Percentiles rank a stretch among this genome's conserved stretches.
These are phyloP conservation scores for Acanthosepion pharaonis DNA, from an alignment of 2,888 invertebrate genomes.

Conservation along the genomic window DNA sequence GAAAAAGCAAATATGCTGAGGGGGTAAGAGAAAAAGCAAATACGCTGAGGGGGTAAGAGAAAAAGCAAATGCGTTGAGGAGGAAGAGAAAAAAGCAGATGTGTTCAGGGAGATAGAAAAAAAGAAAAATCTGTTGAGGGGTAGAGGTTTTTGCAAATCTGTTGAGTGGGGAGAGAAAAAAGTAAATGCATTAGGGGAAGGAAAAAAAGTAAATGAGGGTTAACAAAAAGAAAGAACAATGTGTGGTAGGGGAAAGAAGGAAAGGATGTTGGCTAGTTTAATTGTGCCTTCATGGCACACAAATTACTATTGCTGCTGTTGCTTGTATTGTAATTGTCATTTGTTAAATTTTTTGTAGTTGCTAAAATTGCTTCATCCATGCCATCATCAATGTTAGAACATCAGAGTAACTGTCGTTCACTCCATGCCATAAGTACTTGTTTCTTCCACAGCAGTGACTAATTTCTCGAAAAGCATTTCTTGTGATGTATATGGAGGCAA, in stretches of 20 bases:
- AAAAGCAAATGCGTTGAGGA: no score
- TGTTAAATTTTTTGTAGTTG: neutral
- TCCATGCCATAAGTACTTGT: conserved; percentile 97
- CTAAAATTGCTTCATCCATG: neutral
- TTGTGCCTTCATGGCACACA: neutral
- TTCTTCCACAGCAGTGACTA: conserved; percentile 93
- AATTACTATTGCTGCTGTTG: neutral
- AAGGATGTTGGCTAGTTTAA: neutral
- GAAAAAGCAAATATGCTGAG: no score
- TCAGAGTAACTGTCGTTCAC: conserved; percentile 76
- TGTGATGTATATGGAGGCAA: conserved; percentile 95
- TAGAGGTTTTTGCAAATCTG: no score
- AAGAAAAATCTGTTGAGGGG: no score
- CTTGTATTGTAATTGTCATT: neutral
- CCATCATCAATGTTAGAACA: neutral
- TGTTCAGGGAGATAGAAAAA: no score
- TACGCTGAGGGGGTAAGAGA: no score
- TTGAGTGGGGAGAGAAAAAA: neutral
- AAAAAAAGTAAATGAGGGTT: neutral
- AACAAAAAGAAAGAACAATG: neutral
- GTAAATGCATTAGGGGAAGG: no score
- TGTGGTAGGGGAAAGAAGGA: neutral
- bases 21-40: no score
- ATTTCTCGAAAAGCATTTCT: conserved; percentile 91
- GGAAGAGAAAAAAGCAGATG: no score